Conservation (phyloP, 2,797 vertebrate species). For the Euthynnus affinis region DNA sequence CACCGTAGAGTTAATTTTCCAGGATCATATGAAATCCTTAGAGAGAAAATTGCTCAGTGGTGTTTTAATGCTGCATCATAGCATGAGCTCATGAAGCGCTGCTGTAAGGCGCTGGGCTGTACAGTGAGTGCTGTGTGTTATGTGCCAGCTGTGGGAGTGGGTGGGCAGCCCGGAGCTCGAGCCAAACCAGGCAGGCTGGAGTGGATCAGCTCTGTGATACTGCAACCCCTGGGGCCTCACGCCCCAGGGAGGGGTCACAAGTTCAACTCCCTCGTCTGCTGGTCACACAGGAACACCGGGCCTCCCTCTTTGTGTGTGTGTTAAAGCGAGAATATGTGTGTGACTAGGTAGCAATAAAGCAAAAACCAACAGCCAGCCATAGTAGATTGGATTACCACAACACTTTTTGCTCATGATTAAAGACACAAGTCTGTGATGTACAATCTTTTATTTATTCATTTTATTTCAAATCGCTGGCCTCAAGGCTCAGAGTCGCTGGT, state of each 20-base stretch:
- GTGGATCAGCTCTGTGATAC: constrained; percentile 84
- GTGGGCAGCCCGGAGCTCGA: constrained; percentile 59
- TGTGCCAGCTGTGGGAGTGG: constrained; percentile 77
- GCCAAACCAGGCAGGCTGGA: constrained; percentile 76
- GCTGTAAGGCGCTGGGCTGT: constrained; percentile 52
- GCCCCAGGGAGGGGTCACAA: constrained; percentile 84
- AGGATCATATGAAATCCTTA: constrained; percentile 25
- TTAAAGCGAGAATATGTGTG: constrained; percentile 10
- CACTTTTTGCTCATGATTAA: constrained; percentile 25
- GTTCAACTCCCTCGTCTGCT: constrained; percentile 84
- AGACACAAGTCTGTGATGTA: background rate
- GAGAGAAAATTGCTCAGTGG: constrained; percentile 28
- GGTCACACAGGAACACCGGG: constrained; percentile 79
- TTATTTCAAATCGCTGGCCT: constrained; percentile 33
- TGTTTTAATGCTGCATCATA: constrained; percentile 53
- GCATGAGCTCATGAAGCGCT: constrained; percentile 50
- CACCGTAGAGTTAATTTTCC: constrained; percentile 1
- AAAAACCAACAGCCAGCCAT: constrained; percentile 3
- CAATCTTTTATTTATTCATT: constrained; percentile 19
- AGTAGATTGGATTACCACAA: constrained; percentile 30
- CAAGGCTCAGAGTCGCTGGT: constrained; percentile 33
- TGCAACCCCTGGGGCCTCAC: constrained; percentile 77
- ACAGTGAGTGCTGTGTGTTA: constrained; percentile 74
- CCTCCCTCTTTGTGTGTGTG: constrained; percentile 54
- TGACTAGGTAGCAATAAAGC: constrained; percentile 17